Conservation (phyloP, 2,797 vertebrate species). For the Chaetodon trifasciatus region DNA sequence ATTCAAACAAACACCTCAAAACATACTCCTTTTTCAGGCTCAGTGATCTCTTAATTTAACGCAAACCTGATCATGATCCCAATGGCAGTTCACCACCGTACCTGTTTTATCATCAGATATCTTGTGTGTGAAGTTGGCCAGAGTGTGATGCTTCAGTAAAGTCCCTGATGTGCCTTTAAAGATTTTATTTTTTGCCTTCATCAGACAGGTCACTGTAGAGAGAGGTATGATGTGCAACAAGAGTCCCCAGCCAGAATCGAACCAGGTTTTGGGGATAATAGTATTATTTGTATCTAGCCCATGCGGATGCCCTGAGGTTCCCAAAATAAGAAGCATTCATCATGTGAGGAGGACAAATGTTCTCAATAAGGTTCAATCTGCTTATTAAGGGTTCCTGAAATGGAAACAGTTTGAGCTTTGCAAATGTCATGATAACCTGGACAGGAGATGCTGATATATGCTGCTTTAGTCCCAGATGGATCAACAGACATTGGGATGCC, state of each 20-base stretch:
- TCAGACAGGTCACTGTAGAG: neutral
- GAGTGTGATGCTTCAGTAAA: neutral
- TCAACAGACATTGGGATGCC: no score
- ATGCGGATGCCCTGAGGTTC: neutral
- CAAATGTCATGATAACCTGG: no score
- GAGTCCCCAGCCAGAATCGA: neutral
- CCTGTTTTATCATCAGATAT: neutral
- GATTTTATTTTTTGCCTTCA: neutral
- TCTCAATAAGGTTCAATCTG: no score
- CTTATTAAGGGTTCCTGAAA: no score
- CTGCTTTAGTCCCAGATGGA: no score
- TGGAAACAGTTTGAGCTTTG: no score
- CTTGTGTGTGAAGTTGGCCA: neutral
- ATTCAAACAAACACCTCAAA: constrained; percentile 12
- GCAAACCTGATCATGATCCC: neutral
- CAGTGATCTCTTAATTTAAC: neutral
- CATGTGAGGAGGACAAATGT: neutral
- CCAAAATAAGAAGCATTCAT: neutral
- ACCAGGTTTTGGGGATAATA: neutral
- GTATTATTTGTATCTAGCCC: neutral
- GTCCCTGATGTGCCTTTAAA: neutral
- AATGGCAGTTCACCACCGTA: neutral
- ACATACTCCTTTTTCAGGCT: neutral
- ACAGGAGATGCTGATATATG: no score
- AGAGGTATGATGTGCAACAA: neutral